Evolutionary conservation across 2,113 vertebrate genomes (phyloP), one percentile per base, ranked within the genome.

Genomic region (Syngnathus floridae): DNA sequence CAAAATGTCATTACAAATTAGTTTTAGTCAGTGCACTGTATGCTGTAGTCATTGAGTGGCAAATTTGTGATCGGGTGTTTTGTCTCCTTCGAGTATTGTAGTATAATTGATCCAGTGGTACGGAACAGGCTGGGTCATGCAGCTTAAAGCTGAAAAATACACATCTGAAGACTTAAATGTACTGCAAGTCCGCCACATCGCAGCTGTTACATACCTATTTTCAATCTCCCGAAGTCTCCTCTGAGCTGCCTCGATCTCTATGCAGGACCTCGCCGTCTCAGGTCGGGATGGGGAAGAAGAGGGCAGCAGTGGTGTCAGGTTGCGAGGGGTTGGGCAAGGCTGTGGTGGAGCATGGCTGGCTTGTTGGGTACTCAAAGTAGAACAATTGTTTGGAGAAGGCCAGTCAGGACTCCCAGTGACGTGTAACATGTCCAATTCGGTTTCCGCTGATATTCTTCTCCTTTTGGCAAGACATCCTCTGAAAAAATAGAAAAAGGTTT

Each of bases 191-290:
- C 1, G 52, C 12, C 1, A 4, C 35, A 36, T 48, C 31, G 6
- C 14, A 7, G 41, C 62, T 13, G 35, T 52, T 43, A 21, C 61
- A 74, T 52, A 91, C 91, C 91, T 85, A 66, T 91, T 87, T 74
- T 92, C 90, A 0, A 92, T 92, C 76, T 92, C 90, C 79, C 84
- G 88, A 52, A 92, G 87, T 67, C 71, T 90, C 71, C 85, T 89
- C 68, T 92, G 91, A 52, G 90, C 90, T 0, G 90, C 81, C 59
- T 90, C 91, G n/a, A 91, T 71, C 72, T 92, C 90, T 88, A 91
- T 91, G 75, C 87, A 80, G 73, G 82, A 86, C 36, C 66, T 77
- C 46, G 88, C 89, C 0, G 75, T 26, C 17, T 86, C 85, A 9
- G 58, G 64, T 56, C 67, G 66, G 31, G 69, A 4, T 21, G 65